phyloP scores from a whole-genome alignment of 2,113 vertebrate genomes.

The Electrona antarctica region DNA sequence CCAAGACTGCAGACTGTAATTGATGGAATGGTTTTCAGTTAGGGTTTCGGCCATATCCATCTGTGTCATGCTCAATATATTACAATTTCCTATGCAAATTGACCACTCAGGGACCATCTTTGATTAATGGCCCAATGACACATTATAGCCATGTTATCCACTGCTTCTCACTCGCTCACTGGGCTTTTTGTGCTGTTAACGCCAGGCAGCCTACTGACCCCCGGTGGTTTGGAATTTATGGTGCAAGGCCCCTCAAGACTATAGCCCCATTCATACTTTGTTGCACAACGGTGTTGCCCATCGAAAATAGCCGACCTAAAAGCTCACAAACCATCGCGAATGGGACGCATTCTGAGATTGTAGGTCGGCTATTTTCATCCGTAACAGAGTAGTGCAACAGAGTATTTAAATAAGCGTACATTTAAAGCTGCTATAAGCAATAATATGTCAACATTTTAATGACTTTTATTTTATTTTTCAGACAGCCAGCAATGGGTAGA shows the following conservation, averaged over 20 bases:
- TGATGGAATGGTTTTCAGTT: slow-evolving; percentile 71
- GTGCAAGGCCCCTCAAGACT: slow-evolving; percentile 51
- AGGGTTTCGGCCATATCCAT: slow-evolving; percentile 70
- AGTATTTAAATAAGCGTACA: too few relatives aligned
- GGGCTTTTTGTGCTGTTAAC: slow-evolving; percentile 15
- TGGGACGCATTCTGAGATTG: too few relatives aligned
- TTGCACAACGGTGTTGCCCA: too few relatives aligned
- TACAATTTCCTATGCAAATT: slow-evolving; percentile 78
- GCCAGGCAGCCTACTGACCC: slow-evolving; percentile 68
- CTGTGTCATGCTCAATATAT: slow-evolving; percentile 79
- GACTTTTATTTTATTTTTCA: too few relatives aligned
- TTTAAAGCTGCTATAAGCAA: too few relatives aligned
- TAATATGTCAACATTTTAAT: too few relatives aligned
- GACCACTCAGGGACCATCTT: slow-evolving; percentile 64
- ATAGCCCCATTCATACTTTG: slow-evolving; percentile 52
- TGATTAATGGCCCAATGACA: slow-evolving; percentile 77
- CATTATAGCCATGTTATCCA: slow-evolving; percentile 64
- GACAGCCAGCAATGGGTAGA: too few relatives aligned
- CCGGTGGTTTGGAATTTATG: slow-evolving; percentile 54
- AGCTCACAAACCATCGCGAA: too few relatives aligned
- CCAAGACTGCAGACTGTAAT: slow-evolving; percentile 69
- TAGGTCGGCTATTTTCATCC: too few relatives aligned
- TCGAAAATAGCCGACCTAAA: too few relatives aligned
- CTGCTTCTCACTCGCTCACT: slow-evolving; percentile 47
- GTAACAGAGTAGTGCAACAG: too few relatives aligned